Conservation (phyloP, 2,797 vertebrate species). For the Natrix natrix region DNA sequence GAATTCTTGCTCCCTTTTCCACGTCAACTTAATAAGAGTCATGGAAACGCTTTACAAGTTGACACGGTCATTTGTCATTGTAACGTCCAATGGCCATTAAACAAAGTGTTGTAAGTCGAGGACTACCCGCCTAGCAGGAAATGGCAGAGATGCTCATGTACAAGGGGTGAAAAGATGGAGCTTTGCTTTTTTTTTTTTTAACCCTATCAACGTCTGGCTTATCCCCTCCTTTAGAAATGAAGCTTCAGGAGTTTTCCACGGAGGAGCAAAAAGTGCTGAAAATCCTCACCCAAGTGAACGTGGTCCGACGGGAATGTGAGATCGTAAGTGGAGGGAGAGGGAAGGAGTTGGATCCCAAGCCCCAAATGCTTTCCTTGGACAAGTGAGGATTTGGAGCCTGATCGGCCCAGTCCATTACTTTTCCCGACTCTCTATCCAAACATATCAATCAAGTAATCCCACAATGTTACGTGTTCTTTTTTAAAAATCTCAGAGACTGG, state of each 20-base stretch:
- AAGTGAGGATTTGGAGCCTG: neutral
- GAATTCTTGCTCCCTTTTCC: too few relatives aligned
- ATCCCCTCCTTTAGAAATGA: constrained; percentile 72
- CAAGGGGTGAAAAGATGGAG: neutral
- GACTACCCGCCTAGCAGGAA: neutral
- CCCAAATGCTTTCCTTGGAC: neutral
- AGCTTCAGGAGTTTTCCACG: constrained; percentile 82
- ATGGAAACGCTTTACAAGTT: too few relatives aligned
- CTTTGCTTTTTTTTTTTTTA: neutral
- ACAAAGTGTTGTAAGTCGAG: neutral
- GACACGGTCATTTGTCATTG: too few relatives aligned
- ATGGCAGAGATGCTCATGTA: neutral
- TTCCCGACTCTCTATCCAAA: neutral
- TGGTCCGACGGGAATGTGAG: constrained; percentile 88
- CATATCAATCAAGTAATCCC: neutral
- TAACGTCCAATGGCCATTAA: too few relatives aligned
- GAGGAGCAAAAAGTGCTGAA: constrained; percentile 82
- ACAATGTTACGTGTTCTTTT: neutral
- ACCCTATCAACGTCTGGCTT: rapidly evolving
- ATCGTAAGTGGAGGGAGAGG: constrained; percentile 75
- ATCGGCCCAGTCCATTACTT: neutral
- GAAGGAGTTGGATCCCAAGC: too few relatives aligned
- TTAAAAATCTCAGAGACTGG: constrained; percentile 79
- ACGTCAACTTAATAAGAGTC: too few relatives aligned
- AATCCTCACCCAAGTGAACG: constrained; percentile 94